Percentiles rank a stretch among this genome's conserved stretches.
Evolutionary conservation across 64 coral and sea anemone genomes (phyloP).

Genomic region (Montipora capricornis): DNA sequence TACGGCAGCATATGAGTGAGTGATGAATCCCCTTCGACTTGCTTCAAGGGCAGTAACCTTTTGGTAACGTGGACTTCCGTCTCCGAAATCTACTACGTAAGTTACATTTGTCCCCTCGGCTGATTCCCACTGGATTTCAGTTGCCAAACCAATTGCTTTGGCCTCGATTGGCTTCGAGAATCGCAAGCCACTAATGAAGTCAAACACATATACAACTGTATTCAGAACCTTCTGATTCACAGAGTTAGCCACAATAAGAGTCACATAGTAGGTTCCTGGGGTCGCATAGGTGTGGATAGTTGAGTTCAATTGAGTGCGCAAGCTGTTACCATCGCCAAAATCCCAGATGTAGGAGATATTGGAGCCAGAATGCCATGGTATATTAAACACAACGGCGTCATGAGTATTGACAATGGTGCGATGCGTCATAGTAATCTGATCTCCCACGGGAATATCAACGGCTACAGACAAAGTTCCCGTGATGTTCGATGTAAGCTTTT

Average conservation of each 20-base stretch:
- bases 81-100: constrained; percentile 85
- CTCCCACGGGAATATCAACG: constrained; percentile 73
- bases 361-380: constrained; percentile 68
- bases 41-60: not conserved
- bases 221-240: constrained; percentile 28
- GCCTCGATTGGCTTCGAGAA: constrained; percentile 71
- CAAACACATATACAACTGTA: constrained; percentile 46
- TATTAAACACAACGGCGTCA: constrained; percentile 53
- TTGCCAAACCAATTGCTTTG: constrained; percentile 59
- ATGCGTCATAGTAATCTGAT: constrained; percentile 56
- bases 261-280: constrained; percentile 59
- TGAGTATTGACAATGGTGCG: constrained; percentile 69
- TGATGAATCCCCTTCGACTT: constrained; percentile 15
- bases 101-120: constrained; percentile 80
- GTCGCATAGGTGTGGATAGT: constrained; percentile 47
- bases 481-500: constrained; percentile 75
- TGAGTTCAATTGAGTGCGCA: not conserved
- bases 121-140: constrained; percentile 72
- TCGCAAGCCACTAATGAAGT: constrained; percentile 54
- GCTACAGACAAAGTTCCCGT: constrained; percentile 40
- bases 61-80: constrained; percentile 33
- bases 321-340: constrained; percentile 72
- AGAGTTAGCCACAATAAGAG: constrained; percentile 80
- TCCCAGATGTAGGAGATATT: constrained; percentile 83
- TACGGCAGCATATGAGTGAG: constrained; percentile 68